Evolutionary conservation across 2,797 vertebrate genomes (phyloP).

Genomic region (Sitta carolinensis): DNA sequence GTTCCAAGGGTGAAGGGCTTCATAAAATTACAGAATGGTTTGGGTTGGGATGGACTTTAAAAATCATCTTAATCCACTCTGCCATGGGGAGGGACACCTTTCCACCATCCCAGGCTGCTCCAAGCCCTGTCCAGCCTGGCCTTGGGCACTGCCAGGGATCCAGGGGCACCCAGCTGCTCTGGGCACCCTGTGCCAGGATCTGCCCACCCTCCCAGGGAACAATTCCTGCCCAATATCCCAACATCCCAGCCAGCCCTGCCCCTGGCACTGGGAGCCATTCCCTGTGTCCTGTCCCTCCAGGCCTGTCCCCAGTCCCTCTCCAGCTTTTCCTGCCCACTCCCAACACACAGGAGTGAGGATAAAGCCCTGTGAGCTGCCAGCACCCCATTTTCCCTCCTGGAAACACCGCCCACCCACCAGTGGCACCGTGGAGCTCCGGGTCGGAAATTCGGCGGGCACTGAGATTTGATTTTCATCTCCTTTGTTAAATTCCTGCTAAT

Average conservation of each 20-base stretch:
- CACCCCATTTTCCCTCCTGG: not conserved
- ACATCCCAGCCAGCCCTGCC: fast-evolving
- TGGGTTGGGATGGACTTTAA: not conserved
- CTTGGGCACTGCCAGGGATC: not conserved
- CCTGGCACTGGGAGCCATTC: not conserved
- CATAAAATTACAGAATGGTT: not conserved
- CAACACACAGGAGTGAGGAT: fast-evolving
- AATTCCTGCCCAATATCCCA: not conserved
- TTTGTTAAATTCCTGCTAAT: constrained; percentile 76
- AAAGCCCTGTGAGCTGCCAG: not conserved
- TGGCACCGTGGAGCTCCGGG: not conserved
- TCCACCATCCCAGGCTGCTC: fast-evolving
- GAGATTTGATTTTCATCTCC: constrained; percentile 65
- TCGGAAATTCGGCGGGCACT: not conserved
- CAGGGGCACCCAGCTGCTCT: not conserved
- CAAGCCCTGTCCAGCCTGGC: not conserved
- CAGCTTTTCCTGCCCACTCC: not conserved
- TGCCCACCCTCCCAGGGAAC: fast-evolving
- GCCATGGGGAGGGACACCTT: not conserved
- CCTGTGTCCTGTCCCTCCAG: not conserved
- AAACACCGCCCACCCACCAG: not conserved
- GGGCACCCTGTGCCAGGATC: not conserved
- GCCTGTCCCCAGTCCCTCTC: not conserved
- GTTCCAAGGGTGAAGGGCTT: not conserved
- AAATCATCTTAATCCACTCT: not conserved